Percentiles rank a stretch among this genome's conserved stretches.
These are phyloP conservation scores for Congeria kusceri DNA, from an alignment of 2,888 invertebrate genomes.

Conservation along the genomic window DNA sequence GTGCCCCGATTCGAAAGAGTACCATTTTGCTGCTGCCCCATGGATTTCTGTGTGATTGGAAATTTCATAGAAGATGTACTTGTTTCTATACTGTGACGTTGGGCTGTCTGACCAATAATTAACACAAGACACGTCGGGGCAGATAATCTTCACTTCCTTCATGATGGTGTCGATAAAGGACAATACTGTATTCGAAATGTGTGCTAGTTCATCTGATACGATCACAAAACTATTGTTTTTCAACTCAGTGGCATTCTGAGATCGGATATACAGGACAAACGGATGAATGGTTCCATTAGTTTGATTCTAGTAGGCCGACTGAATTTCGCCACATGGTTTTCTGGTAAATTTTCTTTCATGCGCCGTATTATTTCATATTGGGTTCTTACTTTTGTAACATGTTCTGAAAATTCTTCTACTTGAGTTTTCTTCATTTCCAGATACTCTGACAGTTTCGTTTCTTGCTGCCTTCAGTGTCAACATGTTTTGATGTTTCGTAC, in stretches of 20 bases:
- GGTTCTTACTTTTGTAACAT: no score
- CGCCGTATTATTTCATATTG: constrained; percentile 38
- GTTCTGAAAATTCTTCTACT: no score
- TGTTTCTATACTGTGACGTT: constrained; percentile 58
- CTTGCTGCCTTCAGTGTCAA: not conserved
- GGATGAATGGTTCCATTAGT: constrained; percentile 59
- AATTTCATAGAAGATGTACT: constrained; percentile 40
- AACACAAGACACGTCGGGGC: not conserved
- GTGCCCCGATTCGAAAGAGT: constrained; percentile 53
- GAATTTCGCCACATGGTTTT: constrained; percentile 8
- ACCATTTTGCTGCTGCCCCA: constrained; percentile 46
- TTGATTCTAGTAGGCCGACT: constrained; percentile 59
- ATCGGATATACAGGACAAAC: constrained; percentile 45
- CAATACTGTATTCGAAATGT: constrained; percentile 14
- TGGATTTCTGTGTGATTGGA: constrained; percentile 36
- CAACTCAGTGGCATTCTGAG: not conserved
- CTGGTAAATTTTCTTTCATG: constrained; percentile 59
- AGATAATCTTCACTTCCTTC: not conserved
- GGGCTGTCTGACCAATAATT: constrained; percentile 63
- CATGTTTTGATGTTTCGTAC: constrained; percentile 39
- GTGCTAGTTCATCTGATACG: constrained; percentile 53
- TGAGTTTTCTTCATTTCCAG: not conserved
- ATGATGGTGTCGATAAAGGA: no score
- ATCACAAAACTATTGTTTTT: constrained; percentile 41
- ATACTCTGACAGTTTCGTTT: not conserved